A percentile compares a stretch with the other conserved stretches of the same genome.
These are phyloP conservation scores for Carassius gibelio DNA, from an alignment of 2,113 vertebrate species.

Conservation along the genomic window DNA sequence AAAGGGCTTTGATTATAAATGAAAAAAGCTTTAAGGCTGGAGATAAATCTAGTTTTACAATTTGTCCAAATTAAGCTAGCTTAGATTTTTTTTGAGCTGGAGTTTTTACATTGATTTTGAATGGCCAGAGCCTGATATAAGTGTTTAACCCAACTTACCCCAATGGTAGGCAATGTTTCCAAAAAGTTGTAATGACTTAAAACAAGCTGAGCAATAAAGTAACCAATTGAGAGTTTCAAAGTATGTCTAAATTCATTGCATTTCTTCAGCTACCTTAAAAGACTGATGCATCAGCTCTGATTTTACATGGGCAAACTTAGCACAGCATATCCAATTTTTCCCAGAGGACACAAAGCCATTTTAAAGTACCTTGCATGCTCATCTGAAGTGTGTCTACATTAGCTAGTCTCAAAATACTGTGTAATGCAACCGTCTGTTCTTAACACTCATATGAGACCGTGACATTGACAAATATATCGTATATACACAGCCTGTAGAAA, in stretches of 20 bases:
- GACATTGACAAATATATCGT: not conserved
- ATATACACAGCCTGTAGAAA: not conserved
- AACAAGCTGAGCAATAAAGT: not conserved
- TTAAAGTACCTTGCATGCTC: not conserved
- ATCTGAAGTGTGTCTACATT: conserved; percentile 7
- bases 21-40: conserved; percentile 62
- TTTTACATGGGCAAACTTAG: not conserved
- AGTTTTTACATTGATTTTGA: conserved; percentile 27
- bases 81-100: conserved; percentile 40
- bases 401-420: conserved; percentile 17
- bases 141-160: not conserved
- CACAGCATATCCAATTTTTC: not conserved
- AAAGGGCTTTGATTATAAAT: conserved; percentile 66
- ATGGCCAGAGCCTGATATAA: not conserved
- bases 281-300: not conserved
- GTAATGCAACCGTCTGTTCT: conserved; percentile 14
- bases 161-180: not conserved
- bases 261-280: not conserved
- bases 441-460: not conserved
- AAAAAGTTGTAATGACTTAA: not conserved
- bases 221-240: not conserved
- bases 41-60: conserved; percentile 66
- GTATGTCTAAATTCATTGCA: not conserved
- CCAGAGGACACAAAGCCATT: conserved; percentile 15
- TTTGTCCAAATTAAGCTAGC: conserved; percentile 70